Evolutionary conservation across 2,888 invertebrate genomes (phyloP).

Genomic region (Ptychoptera albimana): DNA sequence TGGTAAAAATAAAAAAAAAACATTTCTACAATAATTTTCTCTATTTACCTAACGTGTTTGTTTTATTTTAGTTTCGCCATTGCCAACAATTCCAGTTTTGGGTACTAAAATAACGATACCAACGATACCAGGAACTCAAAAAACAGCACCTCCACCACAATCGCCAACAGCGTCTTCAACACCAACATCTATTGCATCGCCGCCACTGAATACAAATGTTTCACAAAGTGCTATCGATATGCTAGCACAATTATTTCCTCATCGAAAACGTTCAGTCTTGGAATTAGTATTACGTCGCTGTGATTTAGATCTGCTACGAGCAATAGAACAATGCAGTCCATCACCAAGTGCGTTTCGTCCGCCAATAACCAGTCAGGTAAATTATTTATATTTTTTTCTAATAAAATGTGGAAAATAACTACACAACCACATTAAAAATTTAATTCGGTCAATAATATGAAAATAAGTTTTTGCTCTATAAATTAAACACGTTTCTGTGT

Average conservation of each 20-base stretch:
- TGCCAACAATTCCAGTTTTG: conserved; percentile 8
- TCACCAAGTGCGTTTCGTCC: conserved; percentile 14
- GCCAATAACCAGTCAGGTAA: conserved; percentile 12
- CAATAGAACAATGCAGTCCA: conserved; percentile 26
- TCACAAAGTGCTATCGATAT: conserved; percentile 68
- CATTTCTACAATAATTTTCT: background rate
- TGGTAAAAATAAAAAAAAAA: background rate
- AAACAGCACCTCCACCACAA: conserved; percentile 7
- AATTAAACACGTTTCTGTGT: too few relatives aligned
- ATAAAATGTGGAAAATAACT: too few relatives aligned
- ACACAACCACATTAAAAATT: too few relatives aligned
- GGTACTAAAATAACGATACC: conserved; percentile 9
- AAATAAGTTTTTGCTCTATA: too few relatives aligned
- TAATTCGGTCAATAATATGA: too few relatives aligned
- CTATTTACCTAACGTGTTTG: background rate
- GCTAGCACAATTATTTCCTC: conserved; percentile 75
- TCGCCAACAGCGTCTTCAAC: conserved; percentile 10
- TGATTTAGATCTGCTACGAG: conserved; percentile 70
- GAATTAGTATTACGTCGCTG: conserved; percentile 85
- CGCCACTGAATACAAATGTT: conserved; percentile 27
- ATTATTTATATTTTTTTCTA: conserved; percentile 3
- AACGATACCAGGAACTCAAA: background rate
- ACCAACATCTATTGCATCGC: conserved; percentile 15
- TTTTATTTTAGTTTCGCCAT: conserved; percentile 10
- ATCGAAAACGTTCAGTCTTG: conserved; percentile 71